phyloP scores from a whole-genome alignment of 2,113 vertebrate species.

The Pteruthius melanotis region DNA sequence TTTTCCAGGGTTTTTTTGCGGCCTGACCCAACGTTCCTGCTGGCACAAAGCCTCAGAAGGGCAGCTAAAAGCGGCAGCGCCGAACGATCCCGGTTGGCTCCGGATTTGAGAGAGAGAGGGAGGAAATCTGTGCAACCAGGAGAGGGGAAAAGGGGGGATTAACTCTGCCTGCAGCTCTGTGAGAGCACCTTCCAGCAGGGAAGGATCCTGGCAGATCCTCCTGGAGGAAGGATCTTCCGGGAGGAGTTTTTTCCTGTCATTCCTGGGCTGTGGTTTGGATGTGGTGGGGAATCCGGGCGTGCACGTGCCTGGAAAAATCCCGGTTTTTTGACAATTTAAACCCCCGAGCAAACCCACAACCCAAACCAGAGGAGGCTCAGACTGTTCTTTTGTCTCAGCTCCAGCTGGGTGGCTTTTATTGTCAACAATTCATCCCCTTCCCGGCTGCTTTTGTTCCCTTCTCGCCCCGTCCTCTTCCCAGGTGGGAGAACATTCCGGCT shows the following conservation, averaged over 20 bases:
- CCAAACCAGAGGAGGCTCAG: neutral
- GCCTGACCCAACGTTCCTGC: neutral
- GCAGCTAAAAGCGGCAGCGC: neutral
- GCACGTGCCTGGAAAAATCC: neutral
- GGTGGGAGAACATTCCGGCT: neutral
- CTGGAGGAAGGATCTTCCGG: too few relatives aligned
- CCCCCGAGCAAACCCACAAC: neutral
- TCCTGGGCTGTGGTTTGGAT: neutral
- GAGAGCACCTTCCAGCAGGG: too few relatives aligned
- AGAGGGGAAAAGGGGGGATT: neutral
- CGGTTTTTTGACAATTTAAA: accelerated
- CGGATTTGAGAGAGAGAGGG: neutral
- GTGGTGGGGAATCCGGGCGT: neutral
- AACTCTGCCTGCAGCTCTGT: neutral
- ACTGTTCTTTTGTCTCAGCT: neutral
- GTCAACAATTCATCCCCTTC: neutral
- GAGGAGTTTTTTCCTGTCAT: neutral
- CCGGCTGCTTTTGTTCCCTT: neutral
- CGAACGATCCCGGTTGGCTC: neutral
- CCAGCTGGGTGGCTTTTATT: neutral
- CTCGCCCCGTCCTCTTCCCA: accelerated
- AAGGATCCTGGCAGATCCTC: neutral
- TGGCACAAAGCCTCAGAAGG: neutral
- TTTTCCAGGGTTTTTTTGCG: neutral
- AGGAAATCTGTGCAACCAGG: neutral